phyloP scores from a whole-genome alignment of 2,113 vertebrate genomes.

The Tenebrosternarchus preto region DNA sequence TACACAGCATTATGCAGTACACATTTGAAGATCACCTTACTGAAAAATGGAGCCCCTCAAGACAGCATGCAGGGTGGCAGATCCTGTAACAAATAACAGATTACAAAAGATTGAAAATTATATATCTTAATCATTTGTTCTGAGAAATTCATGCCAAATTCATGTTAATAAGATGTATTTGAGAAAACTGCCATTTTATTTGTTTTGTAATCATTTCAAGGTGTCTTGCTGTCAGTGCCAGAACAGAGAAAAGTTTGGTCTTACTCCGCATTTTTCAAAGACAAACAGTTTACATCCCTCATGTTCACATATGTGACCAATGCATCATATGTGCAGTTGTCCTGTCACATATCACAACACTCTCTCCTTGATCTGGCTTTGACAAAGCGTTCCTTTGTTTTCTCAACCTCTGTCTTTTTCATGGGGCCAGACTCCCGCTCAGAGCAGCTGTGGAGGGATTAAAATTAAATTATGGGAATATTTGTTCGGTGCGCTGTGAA shows the following conservation, averaged over 20 bases:
- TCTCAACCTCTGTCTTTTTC: constrained; percentile 57
- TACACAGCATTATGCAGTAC: constrained; percentile 20
- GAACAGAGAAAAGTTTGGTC: not conserved
- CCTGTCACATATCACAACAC: constrained; percentile 19
- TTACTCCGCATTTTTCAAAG: not conserved
- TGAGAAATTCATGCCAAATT: not conserved
- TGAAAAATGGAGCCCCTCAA: not conserved
- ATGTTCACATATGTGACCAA: constrained; percentile 2
- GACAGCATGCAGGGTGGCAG: not conserved
- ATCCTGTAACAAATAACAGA: not conserved
- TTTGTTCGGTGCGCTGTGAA: constrained; percentile 53
- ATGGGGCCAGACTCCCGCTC: constrained; percentile 50
- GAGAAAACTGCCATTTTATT: not conserved
- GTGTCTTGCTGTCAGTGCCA: too few relatives aligned
- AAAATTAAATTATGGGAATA: constrained; percentile 62
- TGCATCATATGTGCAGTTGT: constrained; percentile 30
- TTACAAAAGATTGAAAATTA: not conserved
- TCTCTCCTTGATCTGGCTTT: constrained; percentile 41
- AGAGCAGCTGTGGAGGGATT: constrained; percentile 62
- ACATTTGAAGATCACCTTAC: constrained; percentile 37
- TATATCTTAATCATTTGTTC: not conserved
- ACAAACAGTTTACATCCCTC: constrained; percentile 11
- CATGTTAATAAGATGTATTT: not conserved
- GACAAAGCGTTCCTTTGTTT: constrained; percentile 65
- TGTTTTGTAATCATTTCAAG: too few relatives aligned